Conservation (phyloP, 2,797 vertebrate genomes). For the Lemur catta region DNA sequence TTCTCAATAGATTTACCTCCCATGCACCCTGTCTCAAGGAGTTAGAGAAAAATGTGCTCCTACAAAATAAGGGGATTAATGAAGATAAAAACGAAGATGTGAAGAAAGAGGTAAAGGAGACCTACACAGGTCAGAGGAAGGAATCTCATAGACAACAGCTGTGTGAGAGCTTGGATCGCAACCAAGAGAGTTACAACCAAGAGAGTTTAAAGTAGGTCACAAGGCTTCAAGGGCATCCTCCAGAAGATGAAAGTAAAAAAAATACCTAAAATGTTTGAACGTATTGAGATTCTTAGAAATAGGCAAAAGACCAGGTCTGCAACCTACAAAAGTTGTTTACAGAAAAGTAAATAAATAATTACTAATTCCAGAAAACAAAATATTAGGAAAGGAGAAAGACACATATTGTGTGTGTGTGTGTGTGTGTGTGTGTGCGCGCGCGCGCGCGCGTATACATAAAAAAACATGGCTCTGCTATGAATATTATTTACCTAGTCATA, state of each 20-base stretch:
- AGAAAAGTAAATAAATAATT: not conserved
- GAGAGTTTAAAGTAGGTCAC: no score
- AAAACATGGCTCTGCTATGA: accelerated
- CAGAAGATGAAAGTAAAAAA: not conserved
- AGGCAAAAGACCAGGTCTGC: not conserved
- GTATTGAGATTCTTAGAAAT: not conserved
- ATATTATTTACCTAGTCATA: not conserved
- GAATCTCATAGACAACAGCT: not conserved
- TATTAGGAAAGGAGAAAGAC: not conserved
- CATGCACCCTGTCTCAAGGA: not conserved
- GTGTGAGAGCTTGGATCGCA: not conserved
- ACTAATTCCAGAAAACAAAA: not conserved
- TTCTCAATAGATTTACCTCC: not conserved
- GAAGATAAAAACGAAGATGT: not conserved
- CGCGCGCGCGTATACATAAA: no score
- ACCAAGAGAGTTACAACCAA: not conserved
- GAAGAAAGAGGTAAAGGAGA: not conserved
- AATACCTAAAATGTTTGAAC: not conserved
- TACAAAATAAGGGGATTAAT: not conserved
- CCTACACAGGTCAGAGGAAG: accelerated
- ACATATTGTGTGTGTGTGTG: not conserved
- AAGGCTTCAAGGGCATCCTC: not conserved
- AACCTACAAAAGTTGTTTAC: not conserved
- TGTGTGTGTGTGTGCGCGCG: no score
- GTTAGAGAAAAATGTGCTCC: not conserved